Evolutionary conservation across 1,140 invertebrate genomes (phyloP).

Genomic region (Meloidogyne floridensis): DNA sequence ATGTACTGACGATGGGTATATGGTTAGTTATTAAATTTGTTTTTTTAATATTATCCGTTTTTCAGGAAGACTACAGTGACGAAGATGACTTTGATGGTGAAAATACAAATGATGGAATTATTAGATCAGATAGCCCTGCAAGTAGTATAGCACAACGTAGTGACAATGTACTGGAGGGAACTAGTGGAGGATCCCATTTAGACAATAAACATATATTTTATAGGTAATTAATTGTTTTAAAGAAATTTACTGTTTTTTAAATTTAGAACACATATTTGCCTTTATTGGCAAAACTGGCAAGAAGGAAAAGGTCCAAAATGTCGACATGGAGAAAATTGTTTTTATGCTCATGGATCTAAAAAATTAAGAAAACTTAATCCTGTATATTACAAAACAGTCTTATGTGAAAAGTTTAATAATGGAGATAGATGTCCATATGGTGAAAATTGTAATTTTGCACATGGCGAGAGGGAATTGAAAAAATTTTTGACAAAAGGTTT

Average conservation of each 20-base stretch:
- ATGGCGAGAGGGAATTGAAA: neutral
- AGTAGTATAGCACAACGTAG: neutral
- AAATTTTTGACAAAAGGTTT: neutral
- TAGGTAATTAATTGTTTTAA: neutral
- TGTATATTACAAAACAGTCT: slow-evolving; percentile 10
- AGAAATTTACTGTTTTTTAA: neutral
- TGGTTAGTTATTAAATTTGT: neutral
- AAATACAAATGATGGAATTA: neutral
- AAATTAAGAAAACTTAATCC: slow-evolving; percentile 11
- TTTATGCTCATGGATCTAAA: slow-evolving; percentile 10
- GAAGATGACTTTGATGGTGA: slow-evolving; percentile 1
- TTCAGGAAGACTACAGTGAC: neutral
- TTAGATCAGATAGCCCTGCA: neutral
- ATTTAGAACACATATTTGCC: slow-evolving; percentile 12
- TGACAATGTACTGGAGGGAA: neutral
- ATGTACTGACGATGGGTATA: neutral
- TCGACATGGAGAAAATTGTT: slow-evolving; percentile 7
- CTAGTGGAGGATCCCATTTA: neutral
- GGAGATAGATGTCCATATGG: slow-evolving; percentile 2
- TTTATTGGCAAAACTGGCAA: slow-evolving; percentile 13
- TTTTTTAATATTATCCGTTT: neutral
- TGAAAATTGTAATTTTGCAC: slow-evolving; percentile 13
- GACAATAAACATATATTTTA: neutral
- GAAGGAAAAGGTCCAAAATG: slow-evolving; percentile 9
- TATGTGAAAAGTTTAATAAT: slow-evolving; percentile 11